Percentiles rank a stretch among this genome's conserved stretches.
phyloP scores from a whole-genome alignment of 2,797 vertebrate genomes.

The Cuculus canorus region DNA sequence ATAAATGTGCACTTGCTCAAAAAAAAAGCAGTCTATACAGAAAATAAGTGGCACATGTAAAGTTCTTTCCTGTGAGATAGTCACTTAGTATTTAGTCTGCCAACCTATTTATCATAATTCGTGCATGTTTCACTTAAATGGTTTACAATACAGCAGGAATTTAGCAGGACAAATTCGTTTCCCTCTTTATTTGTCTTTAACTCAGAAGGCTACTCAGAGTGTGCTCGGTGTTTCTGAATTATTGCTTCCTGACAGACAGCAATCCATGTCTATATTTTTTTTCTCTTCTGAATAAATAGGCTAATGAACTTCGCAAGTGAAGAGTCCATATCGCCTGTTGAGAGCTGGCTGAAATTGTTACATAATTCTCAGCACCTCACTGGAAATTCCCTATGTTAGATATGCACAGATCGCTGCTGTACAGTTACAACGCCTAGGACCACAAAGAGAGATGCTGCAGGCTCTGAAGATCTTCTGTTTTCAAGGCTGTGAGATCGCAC shows the following conservation, averaged over 20 bases:
- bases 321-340: background rate
- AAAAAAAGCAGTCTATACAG: background rate
- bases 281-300: background rate
- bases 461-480: background rate
- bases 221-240: background rate
- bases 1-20: background rate
- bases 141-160: background rate
- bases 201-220: background rate
- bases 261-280: background rate
- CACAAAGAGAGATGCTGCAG: background rate
- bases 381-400: background rate
- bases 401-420: background rate
- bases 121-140: background rate
- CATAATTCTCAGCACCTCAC: background rate
- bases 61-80: background rate
- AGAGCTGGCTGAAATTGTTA: background rate
- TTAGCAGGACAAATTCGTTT: background rate
- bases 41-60: background rate
- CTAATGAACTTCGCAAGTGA: background rate
- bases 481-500: background rate
- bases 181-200: background rate
- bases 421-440: background rate
- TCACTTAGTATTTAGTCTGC: background rate
- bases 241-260: background rate
- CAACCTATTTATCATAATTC: background rate